These are phyloP conservation scores for Melanotaenia trifasciata DNA, from an alignment of 2,797 vertebrate genomes.

Conservation along the genomic window DNA sequence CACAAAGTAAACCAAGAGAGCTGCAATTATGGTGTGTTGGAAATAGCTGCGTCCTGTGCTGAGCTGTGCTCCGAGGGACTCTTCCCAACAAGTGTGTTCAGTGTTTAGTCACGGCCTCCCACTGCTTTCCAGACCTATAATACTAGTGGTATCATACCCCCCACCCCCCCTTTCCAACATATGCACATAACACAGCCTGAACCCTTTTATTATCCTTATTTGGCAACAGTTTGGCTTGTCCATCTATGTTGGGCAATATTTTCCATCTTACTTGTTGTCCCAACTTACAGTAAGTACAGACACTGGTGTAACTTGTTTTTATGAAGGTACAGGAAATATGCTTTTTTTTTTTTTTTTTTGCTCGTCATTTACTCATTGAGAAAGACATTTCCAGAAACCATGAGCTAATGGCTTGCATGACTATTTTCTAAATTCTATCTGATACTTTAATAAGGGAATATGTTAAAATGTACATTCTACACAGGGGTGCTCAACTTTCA, in stretches of 20 bases:
- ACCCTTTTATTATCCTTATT: conserved; percentile 72
- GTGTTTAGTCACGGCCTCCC: conserved; percentile 66
- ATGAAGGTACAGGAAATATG: conserved; percentile 24
- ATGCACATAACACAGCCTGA: conserved; percentile 48
- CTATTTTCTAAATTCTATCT: not conserved
- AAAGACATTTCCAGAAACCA: conserved; percentile 7
- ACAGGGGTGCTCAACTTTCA: not conserved
- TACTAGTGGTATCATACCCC: conserved; percentile 53
- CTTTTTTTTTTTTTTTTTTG: conserved; percentile 3
- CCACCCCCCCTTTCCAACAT: not conserved
- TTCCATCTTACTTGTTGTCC: conserved; percentile 39
- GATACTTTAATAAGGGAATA: not conserved
- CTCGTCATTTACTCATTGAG: conserved; percentile 12
- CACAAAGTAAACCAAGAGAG: conserved; percentile 63
- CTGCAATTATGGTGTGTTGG: conserved; percentile 76
- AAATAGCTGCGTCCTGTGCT: conserved; percentile 70
- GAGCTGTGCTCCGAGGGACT: conserved; percentile 57
- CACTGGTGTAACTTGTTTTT: conserved; percentile 19
- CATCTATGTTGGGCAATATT: conserved; percentile 61
- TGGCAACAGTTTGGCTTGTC: conserved; percentile 57
- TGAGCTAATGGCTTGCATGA: not conserved
- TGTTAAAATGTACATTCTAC: not conserved
- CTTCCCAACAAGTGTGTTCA: conserved; percentile 73
- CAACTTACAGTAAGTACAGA: conserved; percentile 31
- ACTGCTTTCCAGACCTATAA: conserved; percentile 71